These are phyloP conservation scores for Dreissena polymorpha DNA, from an alignment of 1,140 invertebrate genomes.

Conservation along the genomic window DNA sequence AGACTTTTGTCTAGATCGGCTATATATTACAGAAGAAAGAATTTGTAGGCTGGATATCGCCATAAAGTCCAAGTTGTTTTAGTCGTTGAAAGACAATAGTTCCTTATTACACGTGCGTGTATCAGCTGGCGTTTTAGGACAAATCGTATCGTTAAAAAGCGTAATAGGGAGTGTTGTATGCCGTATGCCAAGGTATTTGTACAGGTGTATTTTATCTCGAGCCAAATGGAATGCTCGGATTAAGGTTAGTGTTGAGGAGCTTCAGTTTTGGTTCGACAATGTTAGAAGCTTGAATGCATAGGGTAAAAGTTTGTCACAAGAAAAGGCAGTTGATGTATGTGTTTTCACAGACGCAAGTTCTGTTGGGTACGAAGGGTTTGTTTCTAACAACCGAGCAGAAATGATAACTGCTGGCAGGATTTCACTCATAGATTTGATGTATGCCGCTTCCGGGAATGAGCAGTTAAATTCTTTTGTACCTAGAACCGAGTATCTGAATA, in stretches of 20 bases:
- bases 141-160: slow-evolving; percentile 46
- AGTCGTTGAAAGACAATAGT: not conserved
- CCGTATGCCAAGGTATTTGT: slow-evolving; percentile 37
- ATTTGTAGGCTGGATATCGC: not conserved
- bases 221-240: slow-evolving; percentile 42
- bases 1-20: slow-evolving; percentile 21
- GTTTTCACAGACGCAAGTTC: slow-evolving; percentile 45
- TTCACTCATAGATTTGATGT: not conserved
- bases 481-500: not conserved
- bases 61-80: slow-evolving; percentile 5
- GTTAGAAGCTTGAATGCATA: slow-evolving; percentile 24
- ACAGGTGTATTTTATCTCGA: slow-evolving; percentile 31
- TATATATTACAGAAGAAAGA: slow-evolving; percentile 18
- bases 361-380: slow-evolving; percentile 27
- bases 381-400: not conserved
- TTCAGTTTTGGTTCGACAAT: slow-evolving; percentile 40
- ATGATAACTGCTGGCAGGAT: not conserved
- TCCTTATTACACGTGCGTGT: not conserved
- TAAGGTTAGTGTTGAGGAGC: not conserved
- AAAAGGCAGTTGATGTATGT: not conserved
- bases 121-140: slow-evolving; percentile 46
- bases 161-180: slow-evolving; percentile 40
- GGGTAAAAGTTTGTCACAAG: slow-evolving; percentile 2
- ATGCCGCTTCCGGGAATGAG: not conserved
- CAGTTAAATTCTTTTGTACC: not conserved